Evolutionary conservation across 1,140 invertebrate genomes (phyloP).

Genomic region (Hyposmocoma kahamanoa): DNA sequence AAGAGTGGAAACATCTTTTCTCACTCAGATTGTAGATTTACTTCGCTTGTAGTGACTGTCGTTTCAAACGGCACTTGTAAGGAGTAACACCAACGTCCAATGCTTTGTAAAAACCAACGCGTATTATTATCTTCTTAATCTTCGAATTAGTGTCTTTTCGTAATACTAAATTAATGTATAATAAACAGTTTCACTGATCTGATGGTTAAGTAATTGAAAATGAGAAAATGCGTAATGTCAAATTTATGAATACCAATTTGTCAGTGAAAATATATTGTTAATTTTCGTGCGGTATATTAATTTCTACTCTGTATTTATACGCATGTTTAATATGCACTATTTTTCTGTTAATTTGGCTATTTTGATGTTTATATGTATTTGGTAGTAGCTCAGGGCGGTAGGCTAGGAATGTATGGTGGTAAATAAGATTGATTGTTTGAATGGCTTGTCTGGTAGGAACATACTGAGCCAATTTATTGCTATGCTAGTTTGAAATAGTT

Average conservation of each 20-base stretch:
- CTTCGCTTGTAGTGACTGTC: slow-evolving; percentile 46
- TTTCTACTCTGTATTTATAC: no score
- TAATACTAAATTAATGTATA: slow-evolving; percentile 8
- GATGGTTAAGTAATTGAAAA: no score
- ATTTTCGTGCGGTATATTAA: no score
- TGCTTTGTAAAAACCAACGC: slow-evolving; percentile 33
- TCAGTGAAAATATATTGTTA: no score
- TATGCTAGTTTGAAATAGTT: slow-evolving; percentile 56
- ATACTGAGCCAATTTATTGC: slow-evolving; percentile 52
- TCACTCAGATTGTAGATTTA: slow-evolving; percentile 21
- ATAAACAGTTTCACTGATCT: not conserved
- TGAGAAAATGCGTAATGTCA: no score
- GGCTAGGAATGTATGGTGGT: slow-evolving; percentile 29
- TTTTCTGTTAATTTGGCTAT: slow-evolving; percentile 44
- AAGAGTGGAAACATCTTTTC: no score
- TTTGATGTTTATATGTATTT: slow-evolving; percentile 53
- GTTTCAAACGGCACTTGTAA: slow-evolving; percentile 47
- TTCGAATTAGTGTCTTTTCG: slow-evolving; percentile 18
- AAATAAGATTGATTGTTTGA: slow-evolving; percentile 17
- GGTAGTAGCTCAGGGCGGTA: slow-evolving; percentile 39
- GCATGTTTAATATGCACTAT: slow-evolving; percentile 55
- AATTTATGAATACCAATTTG: no score
- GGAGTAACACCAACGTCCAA: slow-evolving; percentile 55
- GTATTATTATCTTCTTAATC: slow-evolving; percentile 24
- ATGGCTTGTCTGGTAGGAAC: slow-evolving; percentile 34